Conservation (phyloP, 2,797 vertebrate species). For the Alca torda region DNA sequence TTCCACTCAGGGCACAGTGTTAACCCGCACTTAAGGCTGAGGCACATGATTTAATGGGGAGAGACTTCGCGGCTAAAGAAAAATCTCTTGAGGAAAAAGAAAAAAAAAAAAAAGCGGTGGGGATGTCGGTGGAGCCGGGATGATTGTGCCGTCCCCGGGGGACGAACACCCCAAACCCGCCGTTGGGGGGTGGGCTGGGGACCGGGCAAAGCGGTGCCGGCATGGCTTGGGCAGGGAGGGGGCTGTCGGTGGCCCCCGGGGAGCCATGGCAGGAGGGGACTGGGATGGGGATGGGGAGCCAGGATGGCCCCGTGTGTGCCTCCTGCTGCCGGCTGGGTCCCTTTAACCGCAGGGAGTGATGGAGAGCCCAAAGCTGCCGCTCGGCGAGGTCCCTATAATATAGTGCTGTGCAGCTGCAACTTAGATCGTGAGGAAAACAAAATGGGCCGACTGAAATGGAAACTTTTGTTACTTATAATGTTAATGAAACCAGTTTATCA, state of each 20-base stretch:
- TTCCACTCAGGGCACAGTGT: slow-evolving; percentile 50
- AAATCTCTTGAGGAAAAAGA: slow-evolving; percentile 11
- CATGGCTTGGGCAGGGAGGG: accelerated
- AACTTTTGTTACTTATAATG: slow-evolving; percentile 79
- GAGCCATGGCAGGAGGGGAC: accelerated
- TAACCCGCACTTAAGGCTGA: slow-evolving; percentile 65
- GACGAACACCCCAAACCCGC: accelerated
- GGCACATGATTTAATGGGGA: slow-evolving; percentile 56
- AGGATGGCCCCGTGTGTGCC: accelerated
- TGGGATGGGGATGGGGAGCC: neutral
- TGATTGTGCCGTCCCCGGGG: neutral
- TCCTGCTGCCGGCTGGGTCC: neutral
- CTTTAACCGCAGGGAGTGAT: slow-evolving; percentile 51
- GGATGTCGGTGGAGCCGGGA: neutral
- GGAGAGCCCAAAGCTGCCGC: slow-evolving; percentile 54
- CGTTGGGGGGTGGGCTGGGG: neutral
- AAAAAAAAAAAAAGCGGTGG: neutral
- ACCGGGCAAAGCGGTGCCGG: accelerated
- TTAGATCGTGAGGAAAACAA: slow-evolving; percentile 69
- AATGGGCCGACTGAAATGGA: slow-evolving; percentile 76
- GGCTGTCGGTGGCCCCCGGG: accelerated
- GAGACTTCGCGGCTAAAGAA: slow-evolving; percentile 16
- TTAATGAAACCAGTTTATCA: slow-evolving; percentile 79
- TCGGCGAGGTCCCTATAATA: slow-evolving; percentile 53
- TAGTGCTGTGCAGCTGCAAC: slow-evolving; percentile 74